Evolutionary conservation across 2,113 vertebrate genomes (phyloP).

Genomic region (Aptenodytes patagonicus): DNA sequence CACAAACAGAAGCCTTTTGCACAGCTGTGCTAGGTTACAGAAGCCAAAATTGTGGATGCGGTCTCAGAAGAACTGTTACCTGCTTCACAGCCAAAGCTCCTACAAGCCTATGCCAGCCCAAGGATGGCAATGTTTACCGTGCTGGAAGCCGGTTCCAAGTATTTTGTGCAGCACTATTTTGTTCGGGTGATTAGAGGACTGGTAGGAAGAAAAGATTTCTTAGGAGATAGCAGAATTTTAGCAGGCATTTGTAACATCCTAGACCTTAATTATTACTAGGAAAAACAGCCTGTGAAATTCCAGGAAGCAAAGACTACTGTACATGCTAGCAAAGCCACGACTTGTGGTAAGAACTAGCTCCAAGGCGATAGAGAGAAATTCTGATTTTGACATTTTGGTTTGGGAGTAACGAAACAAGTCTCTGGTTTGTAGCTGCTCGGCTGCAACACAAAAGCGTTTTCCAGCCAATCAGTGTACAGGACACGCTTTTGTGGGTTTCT

Average conservation of each 20-base stretch:
- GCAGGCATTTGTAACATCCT: neutral
- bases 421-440: neutral
- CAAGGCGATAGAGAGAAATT: neutral
- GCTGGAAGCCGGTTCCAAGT: neutral
- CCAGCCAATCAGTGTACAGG: neutral
- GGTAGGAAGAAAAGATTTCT: neutral
- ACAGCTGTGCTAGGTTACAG: neutral
- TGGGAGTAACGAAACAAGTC: neutral
- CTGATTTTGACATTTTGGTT: neutral
- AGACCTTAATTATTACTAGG: neutral
- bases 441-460: constrained; percentile 8
- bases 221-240: neutral
- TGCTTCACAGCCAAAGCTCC: neutral
- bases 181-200: neutral
- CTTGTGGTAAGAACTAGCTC: neutral
- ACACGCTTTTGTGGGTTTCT: constrained; percentile 40
- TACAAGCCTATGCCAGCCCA: neutral
- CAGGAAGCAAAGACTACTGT: neutral
- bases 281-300: neutral
- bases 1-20: neutral
- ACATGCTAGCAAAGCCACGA: neutral
- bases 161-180: neutral
- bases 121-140: neutral
- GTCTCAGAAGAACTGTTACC: neutral
- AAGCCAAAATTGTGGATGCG: neutral